Evolutionary conservation across 2,888 invertebrate genomes (phyloP).

Genomic region (Noctua janthe): DNA sequence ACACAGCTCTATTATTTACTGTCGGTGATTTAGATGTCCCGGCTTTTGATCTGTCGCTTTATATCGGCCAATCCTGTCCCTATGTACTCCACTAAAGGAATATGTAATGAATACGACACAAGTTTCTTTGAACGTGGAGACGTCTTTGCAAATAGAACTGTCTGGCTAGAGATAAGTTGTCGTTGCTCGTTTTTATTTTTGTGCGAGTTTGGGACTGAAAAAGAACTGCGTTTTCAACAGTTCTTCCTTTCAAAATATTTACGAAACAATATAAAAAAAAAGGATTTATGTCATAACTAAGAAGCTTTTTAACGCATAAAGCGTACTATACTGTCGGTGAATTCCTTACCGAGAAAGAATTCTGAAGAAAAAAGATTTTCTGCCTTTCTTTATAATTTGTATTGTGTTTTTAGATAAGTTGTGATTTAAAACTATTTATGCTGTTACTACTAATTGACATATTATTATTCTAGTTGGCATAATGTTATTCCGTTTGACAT

Average conservation of each 20-base stretch:
- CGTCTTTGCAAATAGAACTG: neutral
- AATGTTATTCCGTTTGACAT: too few relatives aligned
- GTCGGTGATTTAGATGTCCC: neutral
- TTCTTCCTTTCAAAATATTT: neutral
- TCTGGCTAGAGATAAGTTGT: neutral
- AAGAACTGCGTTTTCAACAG: neutral
- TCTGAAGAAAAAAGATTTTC: too few relatives aligned
- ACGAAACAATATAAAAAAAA: neutral
- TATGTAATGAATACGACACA: conserved; percentile 26
- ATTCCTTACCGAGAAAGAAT: too few relatives aligned
- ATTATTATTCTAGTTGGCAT: too few relatives aligned
- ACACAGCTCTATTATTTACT: conserved; percentile 7
- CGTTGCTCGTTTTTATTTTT: neutral
- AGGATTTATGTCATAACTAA: neutral
- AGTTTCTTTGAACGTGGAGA: neutral
- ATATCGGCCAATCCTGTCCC: conserved; percentile 8
- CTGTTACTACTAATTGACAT: too few relatives aligned
- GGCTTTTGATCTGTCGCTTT: conserved; percentile 23
- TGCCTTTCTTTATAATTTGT: too few relatives aligned
- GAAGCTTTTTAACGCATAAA: too few relatives aligned
- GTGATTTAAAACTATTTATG: too few relatives aligned
- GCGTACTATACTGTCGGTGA: too few relatives aligned
- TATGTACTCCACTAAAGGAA: conserved; percentile 7
- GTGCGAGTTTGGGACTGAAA: neutral
- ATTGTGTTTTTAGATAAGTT: too few relatives aligned